Percentiles rank a stretch among this genome's conserved stretches.
phyloP scores from a whole-genome alignment of 2,888 invertebrate genomes.

The Acronicta alni region DNA sequence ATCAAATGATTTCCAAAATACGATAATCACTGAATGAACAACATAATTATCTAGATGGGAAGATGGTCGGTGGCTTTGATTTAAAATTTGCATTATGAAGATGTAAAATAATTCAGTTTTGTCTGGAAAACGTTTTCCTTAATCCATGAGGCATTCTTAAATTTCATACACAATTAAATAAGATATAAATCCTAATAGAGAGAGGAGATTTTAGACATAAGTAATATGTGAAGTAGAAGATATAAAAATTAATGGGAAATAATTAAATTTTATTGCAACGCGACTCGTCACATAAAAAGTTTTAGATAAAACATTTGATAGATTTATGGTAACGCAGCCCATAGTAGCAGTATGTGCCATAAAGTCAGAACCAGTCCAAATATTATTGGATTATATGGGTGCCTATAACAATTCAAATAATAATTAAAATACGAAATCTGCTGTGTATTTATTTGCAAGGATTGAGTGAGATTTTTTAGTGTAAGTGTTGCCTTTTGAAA shows the following conservation, averaged over 20 bases:
- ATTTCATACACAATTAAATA: conserved; percentile 10
- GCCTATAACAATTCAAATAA: conserved; percentile 33
- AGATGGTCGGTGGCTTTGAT: background rate
- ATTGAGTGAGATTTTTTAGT: background rate
- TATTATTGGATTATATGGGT: conserved; percentile 32
- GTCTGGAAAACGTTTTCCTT: background rate
- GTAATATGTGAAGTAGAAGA: conserved; percentile 35
- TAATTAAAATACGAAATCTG: background rate
- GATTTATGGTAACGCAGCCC: conserved; percentile 42
- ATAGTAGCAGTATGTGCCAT: conserved; percentile 30
- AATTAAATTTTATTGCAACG: conserved; percentile 56
- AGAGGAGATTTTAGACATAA: conserved; percentile 13
- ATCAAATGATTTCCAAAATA: background rate
- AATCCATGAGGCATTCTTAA: background rate
- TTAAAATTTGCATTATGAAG: background rate
- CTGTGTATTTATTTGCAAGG: background rate
- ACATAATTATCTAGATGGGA: conserved; percentile 2
- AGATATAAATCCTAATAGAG: conserved; percentile 5
- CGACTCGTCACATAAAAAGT: conserved; percentile 34
- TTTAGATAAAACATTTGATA: conserved; percentile 41
- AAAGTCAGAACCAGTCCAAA: conserved; percentile 49
- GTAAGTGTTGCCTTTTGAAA: too few species aligned
- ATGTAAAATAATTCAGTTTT: background rate
- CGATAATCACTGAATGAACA: conserved; percentile 1
- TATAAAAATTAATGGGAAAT: conserved; percentile 50